Evolutionary conservation across 1,140 invertebrate species (phyloP).

Genomic region (Gonatopus flavifemur): DNA sequence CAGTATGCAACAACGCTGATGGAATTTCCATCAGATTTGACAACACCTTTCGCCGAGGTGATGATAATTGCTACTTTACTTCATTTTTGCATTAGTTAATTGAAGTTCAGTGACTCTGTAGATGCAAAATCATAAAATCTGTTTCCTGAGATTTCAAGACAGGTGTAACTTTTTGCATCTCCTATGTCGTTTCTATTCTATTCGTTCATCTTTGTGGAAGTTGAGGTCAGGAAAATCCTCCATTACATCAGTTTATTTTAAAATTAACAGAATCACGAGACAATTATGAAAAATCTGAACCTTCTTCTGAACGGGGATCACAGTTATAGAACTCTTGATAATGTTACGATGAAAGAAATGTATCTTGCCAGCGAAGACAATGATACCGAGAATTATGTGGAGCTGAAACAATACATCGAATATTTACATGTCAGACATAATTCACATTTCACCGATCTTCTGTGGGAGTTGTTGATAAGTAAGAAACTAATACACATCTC

Average conservation of each 20-base stretch:
- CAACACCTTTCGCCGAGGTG: constrained; percentile 32
- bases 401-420: constrained; percentile 28
- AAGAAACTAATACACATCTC: constrained; percentile 1
- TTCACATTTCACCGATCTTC: constrained; percentile 44
- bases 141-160: not conserved
- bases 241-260: no score
- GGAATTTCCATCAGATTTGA: constrained; percentile 36
- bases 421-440: constrained; percentile 32
- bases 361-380: constrained; percentile 13
- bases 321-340: constrained; percentile 11
- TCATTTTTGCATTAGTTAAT: not conserved
- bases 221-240: no score
- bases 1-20: constrained; percentile 23
- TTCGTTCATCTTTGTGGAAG: no score
- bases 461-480: constrained; percentile 46
- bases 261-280: constrained; percentile 24
- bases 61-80: not conserved
- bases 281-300: constrained; percentile 28
- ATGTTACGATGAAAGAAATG: not conserved
- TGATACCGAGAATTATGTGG: constrained; percentile 20
- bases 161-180: not conserved
- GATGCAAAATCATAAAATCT: not conserved
- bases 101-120: not conserved
- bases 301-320: constrained; percentile 34
- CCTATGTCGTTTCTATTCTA: not conserved